Evolutionary conservation across 92 coral and sea anemone species (phyloP), one percentile per base, ranked within the genome.

Genomic region (Porites lobata): DNA sequence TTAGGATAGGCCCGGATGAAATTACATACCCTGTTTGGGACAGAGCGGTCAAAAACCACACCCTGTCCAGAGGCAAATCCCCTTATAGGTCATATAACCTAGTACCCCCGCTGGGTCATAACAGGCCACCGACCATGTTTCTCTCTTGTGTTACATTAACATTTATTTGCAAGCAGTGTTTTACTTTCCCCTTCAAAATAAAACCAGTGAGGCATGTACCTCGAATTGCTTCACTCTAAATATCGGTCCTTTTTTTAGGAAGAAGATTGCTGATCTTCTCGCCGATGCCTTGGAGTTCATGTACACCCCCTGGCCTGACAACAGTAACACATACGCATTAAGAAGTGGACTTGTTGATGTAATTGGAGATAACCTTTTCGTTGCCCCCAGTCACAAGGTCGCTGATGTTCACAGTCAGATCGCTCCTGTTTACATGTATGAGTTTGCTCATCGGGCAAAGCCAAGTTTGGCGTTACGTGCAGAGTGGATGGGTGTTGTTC

Each of bases 231-330:
- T 38, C 47, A 38, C 47, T 0, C 47, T 38, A 29, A 4, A 22
- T 56, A 21, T 6, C 9, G 1, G 3, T 22, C 13, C 6, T 59
- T 18, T 68, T 24, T 82, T 19, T 9, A 72, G 72, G 17, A 24
- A 83, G 18, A 61, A 72, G 6, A 73, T 4, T 21, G 87, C 87
- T 7, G 72, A 75, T 52, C 77, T 91, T 9, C 53, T 91, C 51
- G 79, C 70, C 47, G 91, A 87, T 18, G 91, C 94, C 7, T 56
- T 91, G 26, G 66, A 91, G 59, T 91, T 91, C 69, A 85, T 85
- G 80, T 91, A 91, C 88, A 81, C 88, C 8, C 94, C 94, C 66
- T 75, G 94, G 82, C 88, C 91, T 6, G 84, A 72, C 22, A 53
- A 63, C 62, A 72, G 32, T 80, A 70, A 91, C 59, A 26, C 53